Conservation (phyloP, 2,797 vertebrate genomes). For the Sebastes steindachneri region DNA sequence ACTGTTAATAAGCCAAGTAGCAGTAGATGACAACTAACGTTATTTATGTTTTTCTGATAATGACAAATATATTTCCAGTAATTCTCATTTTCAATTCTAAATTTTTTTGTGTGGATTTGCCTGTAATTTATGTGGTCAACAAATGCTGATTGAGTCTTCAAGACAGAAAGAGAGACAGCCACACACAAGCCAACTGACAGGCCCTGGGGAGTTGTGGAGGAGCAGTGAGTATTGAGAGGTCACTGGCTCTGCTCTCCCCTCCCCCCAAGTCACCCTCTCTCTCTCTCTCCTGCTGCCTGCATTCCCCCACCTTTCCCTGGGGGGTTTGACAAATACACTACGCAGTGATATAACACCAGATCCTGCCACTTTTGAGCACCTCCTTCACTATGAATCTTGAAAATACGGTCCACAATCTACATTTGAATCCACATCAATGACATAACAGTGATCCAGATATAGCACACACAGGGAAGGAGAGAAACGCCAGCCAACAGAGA, state of each 20-base stretch:
- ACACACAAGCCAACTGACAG: conserved; percentile 24
- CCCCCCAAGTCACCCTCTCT: conserved; percentile 24
- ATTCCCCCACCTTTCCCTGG: conserved; percentile 29
- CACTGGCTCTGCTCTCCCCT: conserved; percentile 44
- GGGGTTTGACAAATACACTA: background rate
- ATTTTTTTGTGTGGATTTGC: background rate
- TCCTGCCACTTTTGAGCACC: background rate
- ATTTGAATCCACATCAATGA: background rate
- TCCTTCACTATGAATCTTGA: background rate
- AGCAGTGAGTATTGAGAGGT: conserved; percentile 46
- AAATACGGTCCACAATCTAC: background rate
- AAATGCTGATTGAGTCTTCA: conserved; percentile 19
- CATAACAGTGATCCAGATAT: background rate
- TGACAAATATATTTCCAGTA: background rate
- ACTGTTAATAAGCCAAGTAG: background rate
- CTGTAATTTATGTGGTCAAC: background rate
- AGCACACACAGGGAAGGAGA: background rate
- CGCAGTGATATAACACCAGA: background rate
- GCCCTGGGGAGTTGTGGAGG: conserved; percentile 47
- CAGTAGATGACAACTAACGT: background rate
- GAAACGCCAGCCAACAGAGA: conserved; percentile 6
- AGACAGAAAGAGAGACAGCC: background rate
- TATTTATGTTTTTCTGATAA: background rate
- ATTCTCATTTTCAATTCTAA: background rate
- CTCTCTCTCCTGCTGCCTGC: conserved; percentile 10